Evolutionary conservation across 1,140 invertebrate genomes (phyloP), one percentile per base, ranked within the genome.

Genomic region (Dendroctonus valens): DNA sequence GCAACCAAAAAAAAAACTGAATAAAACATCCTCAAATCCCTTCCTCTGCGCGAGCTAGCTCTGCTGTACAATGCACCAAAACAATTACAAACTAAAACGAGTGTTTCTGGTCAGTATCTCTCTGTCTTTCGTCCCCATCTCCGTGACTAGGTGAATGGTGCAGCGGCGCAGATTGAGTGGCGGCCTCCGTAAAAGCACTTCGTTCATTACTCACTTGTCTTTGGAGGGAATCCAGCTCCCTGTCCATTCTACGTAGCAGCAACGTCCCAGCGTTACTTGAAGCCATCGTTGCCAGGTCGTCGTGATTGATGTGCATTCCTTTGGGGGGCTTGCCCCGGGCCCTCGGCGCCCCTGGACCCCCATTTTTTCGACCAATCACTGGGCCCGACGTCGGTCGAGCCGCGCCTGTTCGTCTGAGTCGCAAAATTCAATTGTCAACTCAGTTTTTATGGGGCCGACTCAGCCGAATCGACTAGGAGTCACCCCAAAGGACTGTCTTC

Each of bases 231-330:
- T 94, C 88, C 78, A 97, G 89, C 83, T 97, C 94, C 74, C 92
- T 87, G 80, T 97, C 95, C 84, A 97, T 90, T 70, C 90, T 88
- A 82, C 91, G 90, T 66, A 98, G 85, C 78, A 95, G 89, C 72
- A 91, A 73, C 75, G 79, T 77, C 79, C 83, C 82, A 37, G 85
- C 82, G 73, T 87, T 81, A 75, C 84, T 78, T 50, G 86, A 87
- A 41, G 93, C 94, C 82, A 97, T 88, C 52, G 91, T 87, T 62
- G 92, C 87, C 73, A 98, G 85, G 84, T 97, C 96, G 79, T 97
- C 95, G 79, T 97, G 91, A 84, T 96, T 96, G 77, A 98, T 91
- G 82, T 95, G 93, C 90, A 99, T 96, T 79, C 96, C 96, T 69
- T 92, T 88, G 40, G 96, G 96, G 68, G 96, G 92, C 77, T 93